Evolutionary conservation across 2,888 invertebrate genomes (phyloP).

Genomic region (Dioctria linearis): DNA sequence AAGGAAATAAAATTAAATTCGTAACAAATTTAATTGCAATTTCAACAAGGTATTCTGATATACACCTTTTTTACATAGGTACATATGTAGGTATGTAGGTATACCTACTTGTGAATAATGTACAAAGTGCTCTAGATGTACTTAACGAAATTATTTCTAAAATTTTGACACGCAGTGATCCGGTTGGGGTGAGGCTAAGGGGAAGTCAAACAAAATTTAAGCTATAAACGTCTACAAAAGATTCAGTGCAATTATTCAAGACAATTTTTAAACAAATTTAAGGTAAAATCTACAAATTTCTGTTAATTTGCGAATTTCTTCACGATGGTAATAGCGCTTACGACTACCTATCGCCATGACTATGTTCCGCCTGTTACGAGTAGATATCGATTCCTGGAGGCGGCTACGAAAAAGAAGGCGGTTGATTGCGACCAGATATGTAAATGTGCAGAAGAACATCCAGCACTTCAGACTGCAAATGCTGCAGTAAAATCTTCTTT

Average conservation of each 20-base stretch:
- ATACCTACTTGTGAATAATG: too few relatives aligned
- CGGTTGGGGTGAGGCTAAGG: too few relatives aligned
- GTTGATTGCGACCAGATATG: slow-evolving; percentile 4
- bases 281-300: slow-evolving; percentile 12
- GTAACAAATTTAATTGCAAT: slow-evolving; percentile 5
- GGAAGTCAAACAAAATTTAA: not conserved
- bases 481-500: not conserved
- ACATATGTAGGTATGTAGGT: too few relatives aligned
- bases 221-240: not conserved
- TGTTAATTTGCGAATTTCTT: not conserved
- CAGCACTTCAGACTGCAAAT: not conserved
- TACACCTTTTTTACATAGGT: too few relatives aligned
- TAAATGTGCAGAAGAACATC: not conserved
- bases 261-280: slow-evolving; percentile 1
- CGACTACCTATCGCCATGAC: slow-evolving; percentile 69
- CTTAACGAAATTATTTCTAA: too few relatives aligned
- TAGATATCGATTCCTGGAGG: slow-evolving; percentile 9
- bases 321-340: slow-evolving; percentile 22
- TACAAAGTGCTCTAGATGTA: too few relatives aligned
- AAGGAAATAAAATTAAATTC: not conserved
- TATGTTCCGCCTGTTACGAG: slow-evolving; percentile 64
- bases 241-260: not conserved
- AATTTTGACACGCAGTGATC: too few relatives aligned
- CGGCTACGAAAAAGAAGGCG: not conserved
- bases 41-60: not conserved